Evolutionary conservation across 2,113 vertebrate genomes (phyloP), one percentile per base, ranked within the genome.

Genomic region (Cromileptes altivelis): DNA sequence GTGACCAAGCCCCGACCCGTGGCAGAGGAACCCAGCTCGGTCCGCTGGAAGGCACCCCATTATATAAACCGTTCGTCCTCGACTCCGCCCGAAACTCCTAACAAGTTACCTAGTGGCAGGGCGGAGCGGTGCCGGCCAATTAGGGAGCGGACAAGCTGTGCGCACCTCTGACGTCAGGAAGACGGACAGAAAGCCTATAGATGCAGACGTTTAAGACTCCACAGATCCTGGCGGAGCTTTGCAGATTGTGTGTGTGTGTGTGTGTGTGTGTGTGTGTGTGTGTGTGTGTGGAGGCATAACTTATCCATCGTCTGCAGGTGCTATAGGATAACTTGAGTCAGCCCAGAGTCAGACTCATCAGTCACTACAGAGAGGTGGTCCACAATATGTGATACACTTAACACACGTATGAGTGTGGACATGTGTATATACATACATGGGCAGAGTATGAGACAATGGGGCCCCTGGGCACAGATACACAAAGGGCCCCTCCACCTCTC

Each of bases 21-120:
- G 30, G 82, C 82, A 93, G 87, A 93, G 87, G 9, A 76, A 90
- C 92, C 88, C 94, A 81, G 88, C 88, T 75, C 70, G 7, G 33
- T 52, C 37, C 78, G 80, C 60, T 25, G 58, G 60, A 70, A 49
- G 42, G 68, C 89, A 77, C 73, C 84, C 77, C 52, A 85, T 93
- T 96, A 94, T 96, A 94, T 96, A 96, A 95, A 70, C 80, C 55
- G 69, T 49, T 57, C 21, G 45, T 61, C 4, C 55, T 8, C 17
- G 71, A 75, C 94, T 92, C 93, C 95, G 93, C 94, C 94, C 91
- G 69, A 65, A 84, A 85, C 70, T 53, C 86, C 56, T 52, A 21
- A 81, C 84, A 75, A 58, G 67, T 91, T 68, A 92, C 92, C 91
- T 86, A 49, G 45, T 0, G 37, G 45, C 57, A 49, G 88, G 93